Conservation (phyloP, 2,113 vertebrate species). For the Limnothrissa miodon region DNA sequence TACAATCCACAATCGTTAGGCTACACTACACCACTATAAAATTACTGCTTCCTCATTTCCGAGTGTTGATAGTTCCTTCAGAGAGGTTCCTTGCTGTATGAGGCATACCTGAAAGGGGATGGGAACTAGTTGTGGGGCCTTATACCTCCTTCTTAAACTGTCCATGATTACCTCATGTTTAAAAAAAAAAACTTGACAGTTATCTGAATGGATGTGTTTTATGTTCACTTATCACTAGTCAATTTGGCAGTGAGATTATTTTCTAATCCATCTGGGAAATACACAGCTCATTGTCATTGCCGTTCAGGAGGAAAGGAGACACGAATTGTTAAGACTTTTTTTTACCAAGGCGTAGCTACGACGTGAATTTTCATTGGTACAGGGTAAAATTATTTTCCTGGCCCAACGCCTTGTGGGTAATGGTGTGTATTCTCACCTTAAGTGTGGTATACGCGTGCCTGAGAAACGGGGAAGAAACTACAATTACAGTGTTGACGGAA, state of each 20-base stretch:
- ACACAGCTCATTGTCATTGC: no score
- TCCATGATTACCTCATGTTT: no score
- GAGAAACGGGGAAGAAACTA: slow-evolving; percentile 32
- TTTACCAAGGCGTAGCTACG: background rate
- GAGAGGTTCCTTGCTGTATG: no score
- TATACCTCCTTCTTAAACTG: no score
- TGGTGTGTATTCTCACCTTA: slow-evolving; percentile 30
- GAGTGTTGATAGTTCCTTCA: no score
- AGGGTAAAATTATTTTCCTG: background rate
- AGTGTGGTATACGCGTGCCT: background rate
- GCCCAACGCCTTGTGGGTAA: slow-evolving; percentile 28
- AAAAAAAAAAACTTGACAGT: no score
- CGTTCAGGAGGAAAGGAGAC: no score
- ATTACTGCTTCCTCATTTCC: background rate
- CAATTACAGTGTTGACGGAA: slow-evolving; percentile 34
- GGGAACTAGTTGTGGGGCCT: background rate
- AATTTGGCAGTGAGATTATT: no score
- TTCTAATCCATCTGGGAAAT: no score
- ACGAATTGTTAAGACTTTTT: no score
- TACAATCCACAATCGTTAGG: background rate
- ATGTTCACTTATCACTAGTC: no score
- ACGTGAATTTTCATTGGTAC: slow-evolving; percentile 16
- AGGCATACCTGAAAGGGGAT: background rate
- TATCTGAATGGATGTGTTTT: no score
- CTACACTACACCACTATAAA: background rate